Evolutionary conservation across 2,113 vertebrate species (phyloP), one percentile per base, ranked within the genome.

Genomic region (Ptilonorhynchus violaceus): DNA sequence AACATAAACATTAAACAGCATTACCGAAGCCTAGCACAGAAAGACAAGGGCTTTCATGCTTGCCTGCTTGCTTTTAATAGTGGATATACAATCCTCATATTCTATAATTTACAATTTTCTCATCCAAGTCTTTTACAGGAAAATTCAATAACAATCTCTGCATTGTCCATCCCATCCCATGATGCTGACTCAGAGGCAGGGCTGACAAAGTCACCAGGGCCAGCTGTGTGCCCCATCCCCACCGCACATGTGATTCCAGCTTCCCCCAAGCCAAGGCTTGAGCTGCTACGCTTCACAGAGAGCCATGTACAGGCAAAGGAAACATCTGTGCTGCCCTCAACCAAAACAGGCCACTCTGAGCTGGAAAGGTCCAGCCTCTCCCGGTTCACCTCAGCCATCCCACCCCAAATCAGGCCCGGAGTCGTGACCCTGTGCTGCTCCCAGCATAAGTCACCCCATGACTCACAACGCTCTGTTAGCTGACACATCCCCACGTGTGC

Each of bases 201-300:
- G 55, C 9, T 28, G 53, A 41, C 30, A 46, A 13, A 55, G 53
- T 7, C 52, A 10, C 35, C 9, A n/a, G 73, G 42, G 27, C 37
- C 68, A 46, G 50, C 59, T 27, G 33, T 5, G 62, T 33, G 52
- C 33, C 42, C 64, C 50, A 9, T 76, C 37, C 62, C n/a, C 49
- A 28, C 4, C 0, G 21, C 41, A 30, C 3, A 4, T 1, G 2
- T 4, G n/a, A 24, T 27, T 39, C 56, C 69, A 78, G 44, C 42
- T 55, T 66, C 56, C 64, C 30, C 2, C 1, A 15, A 17, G 23
- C 7, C 37, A 47, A 39, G 6, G 56, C 16, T 4, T 3, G 42
- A 78, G 35, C 1, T 46, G 53, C 53, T 76, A 63, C 42, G 27
- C 28, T 4, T n/a, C 50, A 46, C 50, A 77, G 46, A n/a, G 33